Conservation (phyloP, 1,140 invertebrate genomes). For the Papilio polytes region DNA sequence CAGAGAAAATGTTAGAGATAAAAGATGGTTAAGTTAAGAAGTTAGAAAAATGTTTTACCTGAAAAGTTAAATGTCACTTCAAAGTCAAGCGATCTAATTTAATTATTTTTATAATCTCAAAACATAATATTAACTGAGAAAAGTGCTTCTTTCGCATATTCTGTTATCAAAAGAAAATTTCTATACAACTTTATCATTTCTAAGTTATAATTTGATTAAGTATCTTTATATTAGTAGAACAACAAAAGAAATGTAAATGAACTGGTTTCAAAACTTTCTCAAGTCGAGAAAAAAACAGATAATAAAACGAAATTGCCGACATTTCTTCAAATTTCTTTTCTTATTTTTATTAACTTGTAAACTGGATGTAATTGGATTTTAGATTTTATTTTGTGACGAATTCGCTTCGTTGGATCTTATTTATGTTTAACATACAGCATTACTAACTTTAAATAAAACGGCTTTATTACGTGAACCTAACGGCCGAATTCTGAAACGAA, state of each 20-base stretch:
- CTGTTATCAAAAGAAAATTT: neutral
- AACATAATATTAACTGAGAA: neutral
- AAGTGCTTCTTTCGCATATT: neutral
- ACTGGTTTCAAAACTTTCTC: conserved; percentile 38
- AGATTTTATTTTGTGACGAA: conserved; percentile 31
- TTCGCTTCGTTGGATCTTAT: conserved; percentile 5
- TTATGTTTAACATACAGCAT: conserved; percentile 9
- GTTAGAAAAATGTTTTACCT: too few species aligned
- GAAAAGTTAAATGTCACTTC: neutral
- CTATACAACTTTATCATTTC: conserved; percentile 31
- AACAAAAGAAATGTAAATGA: conserved; percentile 40
- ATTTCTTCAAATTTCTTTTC: conserved; percentile 39
- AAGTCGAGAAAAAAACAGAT: conserved; percentile 27
- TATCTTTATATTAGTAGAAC: conserved; percentile 19
- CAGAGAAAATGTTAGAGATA: neutral
- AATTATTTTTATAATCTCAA: neutral
- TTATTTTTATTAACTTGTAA: conserved; percentile 40
- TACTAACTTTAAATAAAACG: neutral
- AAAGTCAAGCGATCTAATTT: neutral
- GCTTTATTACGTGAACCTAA: neutral
- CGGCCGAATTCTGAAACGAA: too few species aligned
- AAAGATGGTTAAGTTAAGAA: neutral
- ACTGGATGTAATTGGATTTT: conserved; percentile 38
- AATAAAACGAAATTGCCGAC: conserved; percentile 38
- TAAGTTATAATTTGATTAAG: conserved; percentile 34